Percentiles rank a stretch among this genome's conserved stretches.
These are phyloP conservation scores for Dusona sp. DNA, from an alignment of 2,888 invertebrate genomes.

Conservation along the genomic window DNA sequence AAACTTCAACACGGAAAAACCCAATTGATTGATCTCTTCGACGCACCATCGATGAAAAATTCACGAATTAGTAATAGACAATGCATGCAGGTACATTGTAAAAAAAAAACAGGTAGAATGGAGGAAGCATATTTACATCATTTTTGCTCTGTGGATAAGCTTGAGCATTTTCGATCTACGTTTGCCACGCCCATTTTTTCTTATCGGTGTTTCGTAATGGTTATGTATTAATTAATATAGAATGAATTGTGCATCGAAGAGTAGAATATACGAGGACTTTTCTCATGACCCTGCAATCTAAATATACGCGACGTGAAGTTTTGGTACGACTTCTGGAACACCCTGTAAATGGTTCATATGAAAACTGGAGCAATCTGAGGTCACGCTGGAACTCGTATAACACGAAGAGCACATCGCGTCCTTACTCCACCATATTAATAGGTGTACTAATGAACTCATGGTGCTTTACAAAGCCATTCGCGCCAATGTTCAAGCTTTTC, in stretches of 20 bases:
- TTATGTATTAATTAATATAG: background rate
- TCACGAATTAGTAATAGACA: background rate
- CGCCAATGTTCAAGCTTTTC: conserved; percentile 5
- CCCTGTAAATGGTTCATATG: conserved; percentile 9
- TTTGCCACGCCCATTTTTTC: background rate
- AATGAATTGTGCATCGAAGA: background rate
- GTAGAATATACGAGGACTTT: background rate
- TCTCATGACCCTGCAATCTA: background rate
- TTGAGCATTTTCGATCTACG: background rate
- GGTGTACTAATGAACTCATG: conserved; percentile 72
- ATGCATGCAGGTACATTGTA: background rate
- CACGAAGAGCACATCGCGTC: conserved; percentile 41
- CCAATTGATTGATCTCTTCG: background rate
- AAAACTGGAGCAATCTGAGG: conserved; percentile 30
- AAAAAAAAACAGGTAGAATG: background rate
- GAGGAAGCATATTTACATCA: background rate
- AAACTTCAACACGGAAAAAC: background rate
- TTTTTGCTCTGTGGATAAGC: background rate
- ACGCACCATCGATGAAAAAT: background rate
- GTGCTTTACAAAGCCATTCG: conserved; percentile 41
- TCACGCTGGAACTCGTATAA: conserved; percentile 29
- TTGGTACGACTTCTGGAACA: background rate
- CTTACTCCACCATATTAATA: conserved; percentile 74
- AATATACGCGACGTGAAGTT: background rate
- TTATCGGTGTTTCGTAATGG: background rate